Evolutionary conservation across 2,888 invertebrate species (phyloP), one percentile per base, ranked within the genome.

Genomic region (Mellilla xanthometata): DNA sequence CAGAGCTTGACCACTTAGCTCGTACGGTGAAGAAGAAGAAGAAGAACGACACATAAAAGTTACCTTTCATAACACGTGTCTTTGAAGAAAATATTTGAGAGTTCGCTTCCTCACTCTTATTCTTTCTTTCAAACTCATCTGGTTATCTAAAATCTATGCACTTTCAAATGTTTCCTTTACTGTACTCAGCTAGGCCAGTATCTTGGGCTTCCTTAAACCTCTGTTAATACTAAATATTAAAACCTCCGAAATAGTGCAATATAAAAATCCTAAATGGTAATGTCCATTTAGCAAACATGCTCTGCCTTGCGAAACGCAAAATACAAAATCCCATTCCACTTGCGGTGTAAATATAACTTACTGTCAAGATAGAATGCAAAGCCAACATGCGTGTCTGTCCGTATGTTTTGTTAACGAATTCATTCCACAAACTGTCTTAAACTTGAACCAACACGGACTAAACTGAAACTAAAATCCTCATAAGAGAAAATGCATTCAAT

Each of bases 391-490:
- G 56, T 56, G 64, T 60, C 56, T 61, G 62, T 63, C 60, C 56
- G 62, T 57, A 52, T 57, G 66, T 61, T 68, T 70, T 65, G 72
- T 66, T 68, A 68, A 72, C 66, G 65, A 70, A 78, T 72, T 71
- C 74, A 73, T 68, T 65, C 29, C 42, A 33, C 10, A 26, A 35
- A 39, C 23, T 40, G 47, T 41, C 47, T 38, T 33, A 39, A 39
- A 48, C 2, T 2, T 5, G 24, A 39, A 48, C 12, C 33, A 1
- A n/a, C 28, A 11, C 26, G 33, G 8, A 3, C 11, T 2, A 29
- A 10, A 1, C 12, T 7, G 2, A 11, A 29, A 33, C 40, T 19
- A 26, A 12, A 22, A 15, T 2, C 6, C 10, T 9, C 10, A 12
- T 9, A 26, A 19, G 9, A 9, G 31, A 2, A 9, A 31, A 24